Evolutionary conservation across 1,140 invertebrate species (phyloP), one percentile per base, ranked within the genome.

Genomic region (Lordiphosa stackelbergi): DNA sequence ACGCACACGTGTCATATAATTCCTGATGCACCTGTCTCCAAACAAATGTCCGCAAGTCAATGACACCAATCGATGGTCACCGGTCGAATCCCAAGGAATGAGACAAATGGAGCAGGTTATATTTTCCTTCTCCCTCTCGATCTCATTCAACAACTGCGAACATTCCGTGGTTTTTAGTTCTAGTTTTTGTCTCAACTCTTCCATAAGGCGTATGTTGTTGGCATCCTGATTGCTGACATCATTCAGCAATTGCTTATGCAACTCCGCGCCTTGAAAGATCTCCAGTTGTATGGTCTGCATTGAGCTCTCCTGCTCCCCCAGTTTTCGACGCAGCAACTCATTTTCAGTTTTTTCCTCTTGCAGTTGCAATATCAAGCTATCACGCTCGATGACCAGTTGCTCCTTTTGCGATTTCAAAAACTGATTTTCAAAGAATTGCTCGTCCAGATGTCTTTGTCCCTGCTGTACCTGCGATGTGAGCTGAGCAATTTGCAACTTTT

Each of bases 1-100:
- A 0, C 0, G 0, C 9, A 2, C n/a, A 3, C 0, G 3, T 2
- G 0, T 0, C 19, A 28, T 3, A 2, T 28, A 3, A 0, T 1
- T 0, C 7, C 4, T 6, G 3, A 46, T 4, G 12, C 60, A 63
- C 0, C 3, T 5, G 4, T 53, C 9, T 0, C 60, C 60, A 19
- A 63, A 63, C 0, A 63, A 11, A 24, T 63, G 60, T 1, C 60
- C 60, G 13, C 60, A 63, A 12, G 2, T 5, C 4, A 63, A 6
- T 3, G 57, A 45, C 6, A 53, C 40, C n/a, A 53, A 1, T 1
- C 60, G 57, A 36, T 63, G 47, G 5, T 8, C 1, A 2, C 60
- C 58, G 1, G 22, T 3, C 0, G 40, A 5, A 4, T 16, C 40
- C 38, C 47, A 62, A 3, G 40, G 13, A 12, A 31, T 11, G 0